Evolutionary conservation across 2,113 vertebrate genomes (phyloP), one percentile per base, ranked within the genome.

Genomic region (Pelvicachromis taeniatus): DNA sequence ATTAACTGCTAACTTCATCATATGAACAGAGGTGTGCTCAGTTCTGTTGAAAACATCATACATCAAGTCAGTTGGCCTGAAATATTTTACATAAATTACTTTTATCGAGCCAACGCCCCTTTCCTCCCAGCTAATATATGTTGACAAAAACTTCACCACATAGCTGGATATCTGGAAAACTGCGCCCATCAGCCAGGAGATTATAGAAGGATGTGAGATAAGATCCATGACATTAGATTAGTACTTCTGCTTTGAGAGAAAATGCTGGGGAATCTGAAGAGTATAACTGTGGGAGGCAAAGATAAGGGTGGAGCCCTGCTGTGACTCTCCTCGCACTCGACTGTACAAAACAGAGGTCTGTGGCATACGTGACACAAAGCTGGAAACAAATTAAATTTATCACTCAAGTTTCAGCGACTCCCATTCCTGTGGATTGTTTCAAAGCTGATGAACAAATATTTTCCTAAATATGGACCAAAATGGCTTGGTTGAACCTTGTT

Each of bases 131-230:
- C 63, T 52, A 78, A 77, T 65, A 84, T 10, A 38, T 45, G 31
- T 48, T 17, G 23, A 56, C 58, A 48, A 48, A 77, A 45, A 7
- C 3, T 3, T 78, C 77, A 42, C 26, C 7, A 35, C 54, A 53
- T 78, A 48, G 56, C 65, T 3, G 9, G 42, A 80, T 81, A 48
- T 77, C 58, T 75, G 65, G 19, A 40, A 63, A 11, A 77, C 10
- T 63, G 10, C 4, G 31, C 58, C 68, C 75, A 81, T 81, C 84
- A 48, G 61, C 45, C 50, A 42, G 21, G 63, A 40, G 23, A 73
- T 58, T 80, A 82, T 80, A 86, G 61, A 80, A 68, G 78, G 35
- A 29, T 14, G 77, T 14, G 4, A 79, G 85, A 93, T 85, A 90
- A 83, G 81, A 80, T 59, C 84, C n/a, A 6, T 7, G 52, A 31